Percentiles rank a stretch among this genome's conserved stretches.
These are phyloP conservation scores for Microcebus murinus DNA, from an alignment of 2,113 vertebrate genomes.

Conservation along the genomic window DNA sequence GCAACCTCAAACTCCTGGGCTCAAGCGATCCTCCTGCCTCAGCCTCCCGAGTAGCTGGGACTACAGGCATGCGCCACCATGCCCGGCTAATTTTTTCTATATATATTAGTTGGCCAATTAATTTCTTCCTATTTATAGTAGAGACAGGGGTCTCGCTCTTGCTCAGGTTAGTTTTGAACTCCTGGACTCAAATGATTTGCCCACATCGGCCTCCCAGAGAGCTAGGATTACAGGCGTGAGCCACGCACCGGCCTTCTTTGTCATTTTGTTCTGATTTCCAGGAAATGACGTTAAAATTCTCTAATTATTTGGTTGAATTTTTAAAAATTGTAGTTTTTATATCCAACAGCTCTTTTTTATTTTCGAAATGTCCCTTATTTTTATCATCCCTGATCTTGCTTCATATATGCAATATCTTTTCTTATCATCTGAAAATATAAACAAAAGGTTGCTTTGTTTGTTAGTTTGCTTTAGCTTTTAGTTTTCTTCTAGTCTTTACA, in stretches of 20 bases:
- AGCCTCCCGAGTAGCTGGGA: too few species aligned
- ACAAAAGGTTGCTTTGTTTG: neutral
- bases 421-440: neutral
- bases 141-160: too few species aligned
- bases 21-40: too few species aligned
- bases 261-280: neutral
- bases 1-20: too few species aligned
- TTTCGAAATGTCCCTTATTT: conserved; percentile 13
- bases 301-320: neutral
- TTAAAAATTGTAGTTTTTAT: neutral
- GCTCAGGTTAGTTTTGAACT: too few species aligned
- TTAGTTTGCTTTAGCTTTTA: neutral
- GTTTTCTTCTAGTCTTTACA: neutral
- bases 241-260: neutral
- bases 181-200: too few species aligned
- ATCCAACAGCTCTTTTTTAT: neutral
- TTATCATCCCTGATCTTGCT: neutral
- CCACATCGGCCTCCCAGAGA: too few species aligned
- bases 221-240: too few species aligned
- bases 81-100: too few species aligned
- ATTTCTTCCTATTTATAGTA: too few species aligned
- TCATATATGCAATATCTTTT: neutral
- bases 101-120: too few species aligned
- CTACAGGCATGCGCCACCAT: too few species aligned
- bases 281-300: neutral